Evolutionary conservation across 2,888 invertebrate species (phyloP), one percentile per base, ranked within the genome.

Genomic region (Drosophila lacicola): DNA sequence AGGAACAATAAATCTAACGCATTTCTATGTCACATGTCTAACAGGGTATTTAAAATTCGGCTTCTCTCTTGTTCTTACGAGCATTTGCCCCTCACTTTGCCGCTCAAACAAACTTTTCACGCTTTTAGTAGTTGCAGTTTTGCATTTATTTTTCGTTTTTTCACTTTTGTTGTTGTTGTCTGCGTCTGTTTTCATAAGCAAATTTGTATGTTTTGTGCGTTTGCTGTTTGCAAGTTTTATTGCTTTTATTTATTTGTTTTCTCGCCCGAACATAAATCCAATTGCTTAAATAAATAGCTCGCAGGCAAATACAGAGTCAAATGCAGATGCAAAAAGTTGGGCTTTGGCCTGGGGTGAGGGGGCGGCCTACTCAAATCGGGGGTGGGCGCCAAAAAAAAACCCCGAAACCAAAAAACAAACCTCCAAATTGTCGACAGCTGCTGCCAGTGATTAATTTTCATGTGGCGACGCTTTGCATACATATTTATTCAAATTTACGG

Each of bases 201-300:
- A 74, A 72, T 82, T 80, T 86, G 74, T 82, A 64, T 78, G 69
- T 78, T 74, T 69, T 73, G 70, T 66, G 56, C 65, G 73, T 78
- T 73, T 67, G 58, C 42, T 39, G 29, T 29, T 63, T 61, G 61
- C 49, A 58, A 62, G 45, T 64, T 79, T 74, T 75, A 76, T 80
- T 86, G 73, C 70, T 70, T 63, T 70, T 73, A 73, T 70, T 85
- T 84, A 73, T 49, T 49, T 44, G 37, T 41, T 34, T 66, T 78
- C 56, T 68, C 61, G 63, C 62, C 46, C 66, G 68, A 53, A 70
- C 73, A 75, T 77, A 88, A 85, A 85, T 85, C 76, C 72, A 76
- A 86, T 73, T 78, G 78, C 69, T 74, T 68, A 62, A 78, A 74
- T 67, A 78, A 78, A 80, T 70, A 71, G 54, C 55, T 45, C 47